These are phyloP conservation scores for Megaustenia siamemsis DNA, from an alignment of 2,888 invertebrate genomes.

Conservation along the genomic window DNA sequence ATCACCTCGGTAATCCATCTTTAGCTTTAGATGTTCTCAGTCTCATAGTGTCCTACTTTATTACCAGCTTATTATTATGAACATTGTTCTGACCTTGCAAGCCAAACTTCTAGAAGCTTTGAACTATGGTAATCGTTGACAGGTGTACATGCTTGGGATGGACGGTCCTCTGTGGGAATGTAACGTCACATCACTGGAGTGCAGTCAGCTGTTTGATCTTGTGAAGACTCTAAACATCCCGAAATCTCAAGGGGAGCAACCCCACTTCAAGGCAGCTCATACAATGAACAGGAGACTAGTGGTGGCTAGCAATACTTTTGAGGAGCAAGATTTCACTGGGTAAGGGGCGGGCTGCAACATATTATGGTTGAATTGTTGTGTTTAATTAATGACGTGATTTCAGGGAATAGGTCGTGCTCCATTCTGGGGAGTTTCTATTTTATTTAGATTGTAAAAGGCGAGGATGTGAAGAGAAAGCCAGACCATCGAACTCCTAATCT, in stretches of 20 bases:
- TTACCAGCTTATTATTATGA: too few species aligned
- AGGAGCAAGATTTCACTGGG: conserved; percentile 60
- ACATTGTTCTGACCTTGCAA: too few species aligned
- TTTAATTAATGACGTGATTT: neutral
- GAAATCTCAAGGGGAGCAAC: conserved; percentile 56
- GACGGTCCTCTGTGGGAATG: conserved; percentile 63
- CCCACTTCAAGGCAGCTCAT: conserved; percentile 63
- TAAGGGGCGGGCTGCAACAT: neutral
- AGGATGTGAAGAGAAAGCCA: too few species aligned
- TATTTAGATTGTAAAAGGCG: too few species aligned
- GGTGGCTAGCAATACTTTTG: conserved; percentile 61
- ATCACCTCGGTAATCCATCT: too few species aligned
- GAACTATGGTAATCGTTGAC: neutral
- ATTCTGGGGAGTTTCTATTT: too few species aligned
- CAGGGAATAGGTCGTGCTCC: too few species aligned
- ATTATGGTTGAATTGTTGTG: neutral
- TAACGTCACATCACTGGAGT: conserved; percentile 54
- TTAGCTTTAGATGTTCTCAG: too few species aligned
- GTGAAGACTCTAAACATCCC: conserved; percentile 57
- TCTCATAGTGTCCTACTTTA: too few species aligned
- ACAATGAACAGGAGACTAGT: conserved; percentile 61
- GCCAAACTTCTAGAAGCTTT: too few species aligned
- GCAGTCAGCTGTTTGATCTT: conserved; percentile 59
- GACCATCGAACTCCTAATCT: too few species aligned
- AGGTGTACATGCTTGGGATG: conserved; percentile 62